A percentile compares a stretch with the other conserved stretches of the same genome.
Evolutionary conservation across 2,797 vertebrate species (phyloP).

Genomic region (Acanthurus leucopareius): DNA sequence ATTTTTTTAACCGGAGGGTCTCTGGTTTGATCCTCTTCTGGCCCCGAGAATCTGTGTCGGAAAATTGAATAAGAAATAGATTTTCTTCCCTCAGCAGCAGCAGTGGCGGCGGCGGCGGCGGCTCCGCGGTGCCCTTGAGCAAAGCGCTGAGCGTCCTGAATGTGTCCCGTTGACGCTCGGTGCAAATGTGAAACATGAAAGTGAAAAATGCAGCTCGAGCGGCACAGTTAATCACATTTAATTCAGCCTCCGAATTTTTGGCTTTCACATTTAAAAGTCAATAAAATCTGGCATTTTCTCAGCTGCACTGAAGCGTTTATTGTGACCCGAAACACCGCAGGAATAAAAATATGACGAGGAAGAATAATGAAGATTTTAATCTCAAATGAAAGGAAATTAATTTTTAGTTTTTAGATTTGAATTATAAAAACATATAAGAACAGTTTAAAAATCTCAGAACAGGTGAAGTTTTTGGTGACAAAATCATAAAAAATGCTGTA

Average conservation of each 20-base stretch:
- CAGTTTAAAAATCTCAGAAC: too few species aligned
- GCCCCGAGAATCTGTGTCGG: constrained; percentile 31
- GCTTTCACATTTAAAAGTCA: constrained; percentile 9
- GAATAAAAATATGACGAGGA: neutral
- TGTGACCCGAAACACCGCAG: neutral
- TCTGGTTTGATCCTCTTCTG: constrained; percentile 53
- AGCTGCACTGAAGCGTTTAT: neutral
- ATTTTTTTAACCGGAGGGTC: constrained; percentile 28
- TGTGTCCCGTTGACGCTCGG: constrained; percentile 19
- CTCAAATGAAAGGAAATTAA: neutral
- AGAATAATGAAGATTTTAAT: neutral
- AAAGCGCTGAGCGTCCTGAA: constrained; percentile 16
- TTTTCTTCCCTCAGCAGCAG: constrained; percentile 46
- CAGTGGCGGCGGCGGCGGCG: too few species aligned
- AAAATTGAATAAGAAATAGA: constrained; percentile 59
- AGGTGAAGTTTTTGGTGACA: too few species aligned
- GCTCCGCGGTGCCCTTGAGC: constrained; percentile 46
- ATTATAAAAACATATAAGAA: too few species aligned
- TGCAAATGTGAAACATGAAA: constrained; percentile 12
- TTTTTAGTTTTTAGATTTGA: too few species aligned
- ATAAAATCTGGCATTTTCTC: neutral
- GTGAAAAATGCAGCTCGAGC: constrained; percentile 10
- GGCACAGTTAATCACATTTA: constrained; percentile 27
- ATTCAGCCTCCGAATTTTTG: constrained; percentile 22
- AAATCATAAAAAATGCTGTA: too few species aligned